Percentiles rank a stretch among this genome's conserved stretches.
phyloP scores from a whole-genome alignment of 2,113 vertebrate species.

The Corapipo altera region DNA sequence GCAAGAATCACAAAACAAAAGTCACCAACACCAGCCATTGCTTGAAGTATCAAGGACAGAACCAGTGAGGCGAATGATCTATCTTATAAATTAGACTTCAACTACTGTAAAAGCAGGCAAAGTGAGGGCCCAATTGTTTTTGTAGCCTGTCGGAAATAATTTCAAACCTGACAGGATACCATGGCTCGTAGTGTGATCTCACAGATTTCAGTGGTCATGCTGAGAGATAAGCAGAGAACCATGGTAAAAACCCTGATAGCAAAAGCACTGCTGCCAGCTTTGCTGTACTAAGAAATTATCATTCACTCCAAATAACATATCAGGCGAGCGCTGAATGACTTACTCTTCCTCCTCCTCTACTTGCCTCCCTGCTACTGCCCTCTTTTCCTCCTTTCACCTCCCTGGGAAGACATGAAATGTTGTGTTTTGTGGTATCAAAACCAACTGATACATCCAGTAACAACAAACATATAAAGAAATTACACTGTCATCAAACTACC shows the following conservation, averaged over 20 bases:
- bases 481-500: slow-evolving; percentile 51
- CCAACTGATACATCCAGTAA: slow-evolving; percentile 54
- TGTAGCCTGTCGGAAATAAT: slow-evolving; percentile 71
- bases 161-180: slow-evolving; percentile 64
- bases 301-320: slow-evolving; percentile 24
- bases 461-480: slow-evolving; percentile 68
- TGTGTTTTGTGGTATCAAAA: slow-evolving; percentile 48
- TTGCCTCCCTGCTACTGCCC: background rate
- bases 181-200: slow-evolving; percentile 1
- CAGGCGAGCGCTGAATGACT: background rate
- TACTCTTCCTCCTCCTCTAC: background rate
- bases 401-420: background rate
- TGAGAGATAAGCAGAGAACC: slow-evolving; percentile 43
- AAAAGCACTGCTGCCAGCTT: slow-evolving; percentile 35
- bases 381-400: background rate
- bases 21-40: slow-evolving; percentile 44
- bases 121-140: slow-evolving; percentile 67
- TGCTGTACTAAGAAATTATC: slow-evolving; percentile 38
- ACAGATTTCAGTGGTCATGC: slow-evolving; percentile 61
- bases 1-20: slow-evolving; percentile 12
- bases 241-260: slow-evolving; percentile 2
- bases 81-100: slow-evolving; percentile 77
- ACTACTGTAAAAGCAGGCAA: slow-evolving; percentile 61
- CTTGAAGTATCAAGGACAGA: slow-evolving; percentile 46
- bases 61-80: slow-evolving; percentile 64